Conservation (phyloP, 2,797 vertebrate species). For the Trachurus trachurus region DNA sequence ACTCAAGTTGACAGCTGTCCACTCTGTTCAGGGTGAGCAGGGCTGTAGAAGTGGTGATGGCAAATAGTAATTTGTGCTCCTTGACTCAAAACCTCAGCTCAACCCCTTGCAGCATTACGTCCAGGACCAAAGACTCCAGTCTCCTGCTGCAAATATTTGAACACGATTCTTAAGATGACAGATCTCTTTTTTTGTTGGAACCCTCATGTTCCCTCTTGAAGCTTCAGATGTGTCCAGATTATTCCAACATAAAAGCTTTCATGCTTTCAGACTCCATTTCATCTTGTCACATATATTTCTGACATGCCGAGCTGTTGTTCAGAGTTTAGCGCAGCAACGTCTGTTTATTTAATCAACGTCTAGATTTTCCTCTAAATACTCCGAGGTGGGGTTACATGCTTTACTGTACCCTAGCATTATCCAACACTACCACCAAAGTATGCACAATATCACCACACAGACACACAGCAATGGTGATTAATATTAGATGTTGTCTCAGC, state of each 20-base stretch:
- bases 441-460: conserved; percentile 60
- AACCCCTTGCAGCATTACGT: background rate
- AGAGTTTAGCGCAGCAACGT: background rate
- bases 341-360: conserved; percentile 37
- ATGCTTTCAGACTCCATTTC: conserved; percentile 34
- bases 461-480: conserved; percentile 67
- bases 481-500: conserved; percentile 82
- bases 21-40: conserved; percentile 15
- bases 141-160: background rate
- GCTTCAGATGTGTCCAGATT: conserved; percentile 1
- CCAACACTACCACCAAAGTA: conserved; percentile 32
- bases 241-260: conserved; percentile 19
- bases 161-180: conserved; percentile 7
- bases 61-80: background rate
- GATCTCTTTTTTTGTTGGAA: background rate
- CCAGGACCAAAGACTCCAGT: background rate
- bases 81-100: background rate
- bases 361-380: conserved; percentile 22
- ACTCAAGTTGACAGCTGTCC: conserved; percentile 7
- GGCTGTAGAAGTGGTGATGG: background rate
- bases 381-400: conserved; percentile 24
- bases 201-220: background rate
- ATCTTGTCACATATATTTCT: conserved; percentile 5
- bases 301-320: conserved; percentile 29
- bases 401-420: conserved; percentile 28